Base-by-base conservation (phyloP, 1,140 invertebrate genomes). In the Panagrolaimus sp. region DNA sequence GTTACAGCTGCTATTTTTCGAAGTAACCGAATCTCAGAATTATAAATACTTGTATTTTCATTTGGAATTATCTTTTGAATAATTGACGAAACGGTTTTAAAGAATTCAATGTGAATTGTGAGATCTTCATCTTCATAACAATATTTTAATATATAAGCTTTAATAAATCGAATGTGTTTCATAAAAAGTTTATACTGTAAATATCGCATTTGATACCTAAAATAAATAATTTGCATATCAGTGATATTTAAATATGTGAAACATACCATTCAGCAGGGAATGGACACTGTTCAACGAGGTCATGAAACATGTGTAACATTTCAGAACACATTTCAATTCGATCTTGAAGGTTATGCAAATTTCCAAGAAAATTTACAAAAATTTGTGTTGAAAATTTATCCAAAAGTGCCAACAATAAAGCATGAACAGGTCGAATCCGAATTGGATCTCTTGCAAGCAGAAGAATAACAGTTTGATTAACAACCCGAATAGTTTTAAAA, bases 331-430 rank as follows among this genome's bases (percentile, higher is more conserved):
- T 94, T 83, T 89, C 90, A 68, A 89, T 85, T 17, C 85, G 80
- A 68, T 85, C 84, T 7, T 89, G 86, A 77, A 88, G 89, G 43
- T 84, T 88, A 70, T 79, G 85, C 46, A 48, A 69, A 26, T 43
- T 65, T 28, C 24, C 26, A 46, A 74, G 63, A 62, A 71, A 74
- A 14, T 58, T 44, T 17, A 55, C n/a, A 70, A 94, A 96, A 80
- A 94, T 92, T 43, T 88, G 86, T 9, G 88, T 87, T 1, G 89
- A 89, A 91, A 96, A 94, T 85, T 95, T 91, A 2, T 93, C 88
- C 63, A 93, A 88, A 71, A 91, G 90, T 46, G 91, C 89, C 58
- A 96, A 85, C 87, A 96, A 90, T 1, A 95, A 89, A 63, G 92
- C 90, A 72, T 78, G 78, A 43, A 81, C 58, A 15, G 72, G 62